Base-by-base conservation (phyloP, 2,888 invertebrate genomes). In the Hesperia comma region DNA sequence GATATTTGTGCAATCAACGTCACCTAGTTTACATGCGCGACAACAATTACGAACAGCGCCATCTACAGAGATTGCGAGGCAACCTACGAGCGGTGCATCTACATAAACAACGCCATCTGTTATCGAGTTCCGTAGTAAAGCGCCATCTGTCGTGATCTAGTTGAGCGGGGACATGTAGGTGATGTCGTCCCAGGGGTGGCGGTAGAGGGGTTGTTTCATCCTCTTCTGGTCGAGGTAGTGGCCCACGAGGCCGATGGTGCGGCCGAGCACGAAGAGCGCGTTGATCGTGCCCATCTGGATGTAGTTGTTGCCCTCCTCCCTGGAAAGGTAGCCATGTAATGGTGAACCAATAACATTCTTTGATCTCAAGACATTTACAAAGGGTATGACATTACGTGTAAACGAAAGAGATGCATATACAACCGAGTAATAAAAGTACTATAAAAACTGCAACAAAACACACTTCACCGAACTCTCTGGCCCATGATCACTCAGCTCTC, bases 171-270 rank as follows among this genome's bases (percentile, higher is more conserved):
- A 89, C 93, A 93, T 92, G 73, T 93, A 93, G 40, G 93, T 93
- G 92, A 99, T 99, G 86, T 99, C 99, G 85, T 99, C 99, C 99
- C 99, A 99, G 0, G 99, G 99, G 91, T 99, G 99, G 77, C 99
- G 96, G 92, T 99, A 99, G 5, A 99, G 94, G 7, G 99, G 99
- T 92, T 99, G 99, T 84, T 99, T 99, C 91, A 99, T 94, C 73
- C 99, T 94, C 93, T 98, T 99, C 93, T 99, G 99, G 92, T 99
- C 99, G 94, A 99, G 95, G 87, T 96, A 99, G 85, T 99, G 99
- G 15, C 99, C 99, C 76, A 99, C 98, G 79, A 99, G 99, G 51
- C 99, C 99, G 92, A 99, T 98, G 81, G 98, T 99, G 73, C 99
- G 95, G 8, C 99, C 99, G 37, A 99, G 94, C 5, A 99, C 99